Evolutionary conservation across 2,113 vertebrate species (phyloP), one percentile per base, ranked within the genome.

Genomic region (Grantiella picta): DNA sequence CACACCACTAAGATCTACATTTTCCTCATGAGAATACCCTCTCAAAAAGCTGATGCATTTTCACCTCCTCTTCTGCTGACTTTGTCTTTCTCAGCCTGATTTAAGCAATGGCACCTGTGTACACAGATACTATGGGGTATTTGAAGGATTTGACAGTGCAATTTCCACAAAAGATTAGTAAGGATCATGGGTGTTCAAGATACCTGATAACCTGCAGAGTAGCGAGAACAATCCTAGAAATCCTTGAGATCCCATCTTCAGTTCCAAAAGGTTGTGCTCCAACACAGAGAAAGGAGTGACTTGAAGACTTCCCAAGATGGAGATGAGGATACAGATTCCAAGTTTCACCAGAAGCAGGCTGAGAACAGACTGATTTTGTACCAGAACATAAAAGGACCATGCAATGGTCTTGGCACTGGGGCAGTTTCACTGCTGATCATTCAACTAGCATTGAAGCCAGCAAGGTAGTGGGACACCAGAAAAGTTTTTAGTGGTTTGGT

Each of bases 201-300:
- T 95, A 96, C 88, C 88, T 82, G 88, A 56, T 88, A 94, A 86
- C 85, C 90, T 71, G 82, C 50, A 68, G 93, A 80, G 80, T 0
- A 78, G 68, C 0, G 15, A 96, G 85, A 95, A 82, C 64, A 92
- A 52, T 94, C 79, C 78, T 77, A 94, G 83, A 92, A 89, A 83
- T 96, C 85, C 90, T 73, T 75, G 68, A 57, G 35, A 71, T 83
- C 44, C 65, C 70, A 45, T 83, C 75, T 83, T 70, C 90, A 42
- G 23, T 81, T 93, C 79, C 87, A 81, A 73, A 87, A 83, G 17
- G 54, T 1, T 94, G 71, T 77, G 47, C 60, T 72, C 45, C 79
- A 66, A 50, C 40, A 94, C 20, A 94, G 72, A 89, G 63, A 84
- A 56, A 80, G 56, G 71, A 85, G 81, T 4, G 53, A 65, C 31